These are phyloP conservation scores for Philonicus albiceps DNA, from an alignment of 2,888 invertebrate species.

Conservation along the genomic window DNA sequence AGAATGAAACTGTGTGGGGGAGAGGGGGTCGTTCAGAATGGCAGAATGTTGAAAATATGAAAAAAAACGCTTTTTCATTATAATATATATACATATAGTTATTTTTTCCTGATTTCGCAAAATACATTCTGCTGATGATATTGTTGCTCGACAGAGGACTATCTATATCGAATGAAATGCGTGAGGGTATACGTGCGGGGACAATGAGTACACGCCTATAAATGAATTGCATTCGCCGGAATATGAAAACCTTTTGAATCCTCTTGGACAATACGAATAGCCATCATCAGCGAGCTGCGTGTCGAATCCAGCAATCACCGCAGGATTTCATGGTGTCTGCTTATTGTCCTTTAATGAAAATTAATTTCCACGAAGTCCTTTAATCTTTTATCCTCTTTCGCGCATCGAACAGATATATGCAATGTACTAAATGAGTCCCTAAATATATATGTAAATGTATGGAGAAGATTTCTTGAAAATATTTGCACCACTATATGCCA, in stretches of 20 bases:
- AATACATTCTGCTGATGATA: constrained; percentile 31
- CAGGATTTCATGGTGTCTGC: constrained; percentile 45
- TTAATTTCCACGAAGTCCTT: constrained; percentile 44
- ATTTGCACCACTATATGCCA: too few relatives aligned
- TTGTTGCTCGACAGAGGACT: constrained; percentile 23
- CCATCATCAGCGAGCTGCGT: constrained; percentile 5
- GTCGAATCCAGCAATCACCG: constrained; percentile 38
- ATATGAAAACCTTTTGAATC: constrained; percentile 15
- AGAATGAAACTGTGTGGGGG: neutral
- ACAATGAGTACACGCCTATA: neutral
- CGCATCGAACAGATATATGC: neutral
- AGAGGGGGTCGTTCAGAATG: neutral
- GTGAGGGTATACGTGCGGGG: neutral
- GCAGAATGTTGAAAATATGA: neutral
- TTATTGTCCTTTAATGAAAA: constrained; percentile 48
- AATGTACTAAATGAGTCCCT: neutral
- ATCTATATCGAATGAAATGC: neutral
- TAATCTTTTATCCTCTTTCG: constrained; percentile 38
- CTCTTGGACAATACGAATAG: neutral
- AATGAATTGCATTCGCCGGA: neutral
- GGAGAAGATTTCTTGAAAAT: too few relatives aligned
- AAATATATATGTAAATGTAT: neutral
- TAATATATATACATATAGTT: neutral
- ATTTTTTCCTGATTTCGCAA: neutral
- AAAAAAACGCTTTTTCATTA: constrained; percentile 34